Base-by-base conservation (phyloP, 2,888 invertebrate species). In the Meiosimyza platycephala region DNA sequence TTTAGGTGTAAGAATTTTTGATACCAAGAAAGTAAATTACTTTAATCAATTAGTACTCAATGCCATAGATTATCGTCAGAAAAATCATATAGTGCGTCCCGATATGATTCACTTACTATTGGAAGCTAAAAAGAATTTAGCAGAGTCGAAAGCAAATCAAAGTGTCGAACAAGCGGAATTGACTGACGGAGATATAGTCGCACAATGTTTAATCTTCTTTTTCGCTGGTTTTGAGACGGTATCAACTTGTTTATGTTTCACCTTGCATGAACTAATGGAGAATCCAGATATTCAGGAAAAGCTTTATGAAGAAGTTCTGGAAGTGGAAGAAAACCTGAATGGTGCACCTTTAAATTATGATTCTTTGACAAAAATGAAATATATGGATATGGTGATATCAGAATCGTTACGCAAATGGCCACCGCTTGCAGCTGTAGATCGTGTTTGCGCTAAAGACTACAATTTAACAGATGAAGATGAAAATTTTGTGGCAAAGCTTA, bases 91-190 rank as follows among this genome's bases (percentile, higher is more conserved):
- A n/a, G 59, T 88, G 6, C 85, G 90, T 7, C 89, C 88, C 3
- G 91, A 90, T 77, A 88, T 91, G 89, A 89, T 91, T 12, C 87
- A 90, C 75, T 79, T 90, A 15, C 81, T 90, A 5, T 88, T 90
- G 87, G 88, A 89, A 77, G 88, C 89, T 0, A 60, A 33, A 13
- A 76, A 66, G 9, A 72, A 72, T 64, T 55, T 51, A 7, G 73
- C 76, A 1, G 59, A 69, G 16, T 74, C 74, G 55, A 69, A 50
- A 18, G 40, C 9, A 40, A 40, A 40, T 6, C 40, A 28, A 28
- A 28, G 4, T 3, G 3, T 3, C 28, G 28, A 28, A 28, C 28
- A 40, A 40, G 40, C 40, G 40, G 40, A 40, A 40, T 9, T 83
- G 71, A 79, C 75, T 40, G 83, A 89, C 15, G 89, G 89, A 65